phyloP scores from a whole-genome alignment of 2,888 invertebrate species.

The Chorisops tibialis region DNA sequence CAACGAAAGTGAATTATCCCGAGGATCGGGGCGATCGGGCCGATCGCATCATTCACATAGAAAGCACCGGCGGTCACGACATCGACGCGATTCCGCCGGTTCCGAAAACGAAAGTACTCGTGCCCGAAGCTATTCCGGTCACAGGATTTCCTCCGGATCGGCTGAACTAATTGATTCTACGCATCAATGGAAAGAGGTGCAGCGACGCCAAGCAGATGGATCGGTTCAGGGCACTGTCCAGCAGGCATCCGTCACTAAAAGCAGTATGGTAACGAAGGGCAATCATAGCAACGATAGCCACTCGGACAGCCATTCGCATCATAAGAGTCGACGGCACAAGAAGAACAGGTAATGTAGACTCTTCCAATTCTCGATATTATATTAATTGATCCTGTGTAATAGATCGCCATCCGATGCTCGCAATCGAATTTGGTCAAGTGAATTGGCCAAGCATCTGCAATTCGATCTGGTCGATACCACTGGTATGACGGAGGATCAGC shows the following conservation, averaged over 20 bases:
- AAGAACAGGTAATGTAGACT: conserved; percentile 57
- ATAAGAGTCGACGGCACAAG: conserved; percentile 54
- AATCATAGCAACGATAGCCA: conserved; percentile 52
- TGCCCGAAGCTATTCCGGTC: conserved; percentile 51
- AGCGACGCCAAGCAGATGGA: conserved; percentile 66
- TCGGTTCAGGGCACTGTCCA: conserved; percentile 58
- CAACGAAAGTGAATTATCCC: conserved; percentile 85
- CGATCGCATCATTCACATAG: conserved; percentile 74
- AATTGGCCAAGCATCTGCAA: conserved; percentile 81
- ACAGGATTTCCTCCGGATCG: conserved; percentile 50
- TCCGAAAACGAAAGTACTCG: conserved; percentile 68
- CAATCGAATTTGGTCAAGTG: conserved; percentile 68
- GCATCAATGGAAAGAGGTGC: conserved; percentile 84
- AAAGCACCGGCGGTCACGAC: conserved; percentile 68
- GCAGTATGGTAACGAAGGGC: conserved; percentile 54
- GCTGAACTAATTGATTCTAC: conserved; percentile 82
- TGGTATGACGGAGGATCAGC: conserved; percentile 83
- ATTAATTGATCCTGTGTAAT: neutral
- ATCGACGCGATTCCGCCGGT: conserved; percentile 69
- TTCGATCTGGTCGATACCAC: conserved; percentile 84
- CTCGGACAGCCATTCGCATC: conserved; percentile 55
- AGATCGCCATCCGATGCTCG: conserved; percentile 70
- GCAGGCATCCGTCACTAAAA: conserved; percentile 67
- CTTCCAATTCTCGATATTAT: neutral
- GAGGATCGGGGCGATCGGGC: conserved; percentile 77